Evolutionary conservation across 2,888 invertebrate species (phyloP), one percentile per base, ranked within the genome.

Genomic region (Branchipolynoe longqiensis): DNA sequence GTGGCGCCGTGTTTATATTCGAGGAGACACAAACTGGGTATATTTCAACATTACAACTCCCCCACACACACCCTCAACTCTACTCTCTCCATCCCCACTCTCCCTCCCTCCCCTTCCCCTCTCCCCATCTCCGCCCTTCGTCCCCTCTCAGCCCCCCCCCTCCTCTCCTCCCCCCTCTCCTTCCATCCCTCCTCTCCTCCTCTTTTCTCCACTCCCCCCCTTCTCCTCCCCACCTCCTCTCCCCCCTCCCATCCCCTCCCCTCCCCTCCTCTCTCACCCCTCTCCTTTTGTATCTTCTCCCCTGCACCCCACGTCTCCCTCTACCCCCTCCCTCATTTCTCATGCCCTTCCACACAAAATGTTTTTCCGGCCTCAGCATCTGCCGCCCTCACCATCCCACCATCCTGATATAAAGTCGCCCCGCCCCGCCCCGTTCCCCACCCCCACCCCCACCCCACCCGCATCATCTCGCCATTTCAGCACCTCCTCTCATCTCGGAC

Each of bases 1-100:
- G n/a, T n/a, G n/a, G n/a, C n/a, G n/a, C n/a, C n/a, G n/a, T n/a
- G n/a, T n/a, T n/a, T n/a, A n/a, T n/a, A n/a, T n/a, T n/a, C n/a
- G n/a, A n/a, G n/a, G n/a, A n/a, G n/a, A n/a, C n/a, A 62, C 62
- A 62, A 62, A 62, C 25, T 31, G 62, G 25, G 62, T 62, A 28
- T 25, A 62, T 62, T 31, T 62, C 6, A 18, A 2, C 62, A 4
- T 31, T 28, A 4, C 62, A 31, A 25, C 28, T 28, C 62, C 62
- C 2, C 2, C 62, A 4, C 62, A 14, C 62, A 31, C 31, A 12
- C 62, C 62, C 25, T 14, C 14, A 18, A 4, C 62, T 31, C 28
- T 14, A 31, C 62, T 14, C 25, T 31, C 62, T 25, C 14, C 28
- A 2, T 25, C 62, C 14, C 3, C n/a, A 18, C n/a, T 58, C 8